Evolutionary conservation across 1,140 invertebrate genomes (phyloP), one percentile per base, ranked within the genome.

Genomic region (Drosophila orena): DNA sequence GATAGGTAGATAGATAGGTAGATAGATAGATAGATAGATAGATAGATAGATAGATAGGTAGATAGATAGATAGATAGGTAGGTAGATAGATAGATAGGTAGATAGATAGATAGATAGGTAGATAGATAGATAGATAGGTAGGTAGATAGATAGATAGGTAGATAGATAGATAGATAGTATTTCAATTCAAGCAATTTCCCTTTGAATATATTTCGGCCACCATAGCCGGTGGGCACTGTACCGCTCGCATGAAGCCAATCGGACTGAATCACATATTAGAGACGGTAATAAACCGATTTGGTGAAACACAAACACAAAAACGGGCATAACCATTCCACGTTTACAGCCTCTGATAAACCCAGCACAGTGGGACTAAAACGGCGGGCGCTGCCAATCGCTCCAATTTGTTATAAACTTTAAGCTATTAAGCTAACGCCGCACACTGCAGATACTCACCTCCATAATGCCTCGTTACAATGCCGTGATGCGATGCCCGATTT

Each of bases 251-350:
- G 7, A n/a, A 11, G 5, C 37, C 46, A 68, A 68, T 64, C 64
- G 64, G 37, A 65, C 64, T 37, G 64, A 65, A 65, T 52, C 44
- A 43, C 59, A 49, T 68, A 65, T 58, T 58, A 10, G 56, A 47
- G 30, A 14, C 56, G 20, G 43, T 37, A 65, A 65, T 68, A 68
- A 68, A 68, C 47, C 64, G 60, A 68, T 68, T 68, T 65, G 65
- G 40, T 65, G 59, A 42, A 65, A 46, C 55, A 38, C 7, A 30
- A 30, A 46, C n/a, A 24, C 4, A 46, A 58, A 58, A 58, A 20
- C 20, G 2, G 17, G 24, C 58, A 35, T 47, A 66, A 35, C 44
- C 62, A 61, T 61, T 66, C 35, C 24, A 24, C 55, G 24, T 68
- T 64, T 65, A 68, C 64, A 65, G 37, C 27, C 14, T 17, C 44